Evolutionary conservation across 37 sponge, comb jelly and placozoan genomes (phyloP).

Genomic region (Crambe crambe): DNA sequence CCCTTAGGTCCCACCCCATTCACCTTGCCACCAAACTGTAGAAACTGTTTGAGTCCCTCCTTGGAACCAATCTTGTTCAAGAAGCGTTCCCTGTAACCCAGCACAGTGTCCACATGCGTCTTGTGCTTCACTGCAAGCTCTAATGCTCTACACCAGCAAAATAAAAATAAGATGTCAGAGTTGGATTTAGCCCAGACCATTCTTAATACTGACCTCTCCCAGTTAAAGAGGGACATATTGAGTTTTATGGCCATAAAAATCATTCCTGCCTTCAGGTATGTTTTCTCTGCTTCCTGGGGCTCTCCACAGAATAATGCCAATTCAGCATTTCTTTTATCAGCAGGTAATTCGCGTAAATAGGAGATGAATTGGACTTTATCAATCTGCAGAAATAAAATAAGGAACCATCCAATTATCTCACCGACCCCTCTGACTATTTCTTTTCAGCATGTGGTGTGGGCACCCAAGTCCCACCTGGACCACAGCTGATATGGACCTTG

Average conservation of each 20-base stretch:
- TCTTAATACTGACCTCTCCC: conserved; percentile 81
- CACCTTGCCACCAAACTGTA: conserved; percentile 73
- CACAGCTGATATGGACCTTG: no score
- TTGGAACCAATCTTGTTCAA: conserved; percentile 68
- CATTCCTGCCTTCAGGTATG: conserved; percentile 84
- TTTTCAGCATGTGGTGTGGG: no score
- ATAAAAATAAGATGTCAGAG: neutral
- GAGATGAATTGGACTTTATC: conserved; percentile 87
- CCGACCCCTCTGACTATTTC: no score
- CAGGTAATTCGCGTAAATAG: conserved; percentile 62
- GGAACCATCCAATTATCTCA: no score
- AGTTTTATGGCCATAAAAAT: conserved; percentile 87
- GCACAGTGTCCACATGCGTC: conserved; percentile 97
- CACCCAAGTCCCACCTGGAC: no score
- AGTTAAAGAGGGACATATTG: conserved; percentile 82
- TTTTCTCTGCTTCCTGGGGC: conserved; percentile 85
- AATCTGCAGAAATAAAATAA: conserved; percentile 43
- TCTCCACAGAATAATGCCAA: conserved; percentile 89
- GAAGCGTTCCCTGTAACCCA: conserved; percentile 86
- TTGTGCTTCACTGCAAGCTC: conserved; percentile 91
- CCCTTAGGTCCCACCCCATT: no score
- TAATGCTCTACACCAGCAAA: conserved; percentile 66
- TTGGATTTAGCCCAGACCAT: neutral
- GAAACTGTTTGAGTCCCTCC: conserved; percentile 75
- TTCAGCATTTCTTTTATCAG: conserved; percentile 77